phyloP scores from a whole-genome alignment of 2,888 invertebrate genomes.

The Gisinianus flammeolus region DNA sequence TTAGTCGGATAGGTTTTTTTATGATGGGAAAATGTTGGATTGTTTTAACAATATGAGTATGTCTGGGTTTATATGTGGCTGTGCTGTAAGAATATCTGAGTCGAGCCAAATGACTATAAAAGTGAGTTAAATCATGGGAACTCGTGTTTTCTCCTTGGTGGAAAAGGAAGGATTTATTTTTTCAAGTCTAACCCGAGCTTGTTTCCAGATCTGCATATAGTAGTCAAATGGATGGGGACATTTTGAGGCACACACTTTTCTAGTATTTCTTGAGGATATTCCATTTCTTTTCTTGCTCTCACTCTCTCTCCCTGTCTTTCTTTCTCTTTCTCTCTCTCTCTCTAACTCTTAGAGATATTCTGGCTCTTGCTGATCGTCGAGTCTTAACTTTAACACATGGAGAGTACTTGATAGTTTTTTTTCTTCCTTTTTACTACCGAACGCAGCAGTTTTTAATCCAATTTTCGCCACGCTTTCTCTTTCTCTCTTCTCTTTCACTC shows the following conservation, averaged over 20 bases:
- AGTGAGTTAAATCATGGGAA: no score
- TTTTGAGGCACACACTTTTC: background rate
- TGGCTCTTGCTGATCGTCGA: background rate
- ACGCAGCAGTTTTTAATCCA: conserved; percentile 9
- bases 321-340: background rate
- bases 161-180: no score
- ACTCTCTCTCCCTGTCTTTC: background rate
- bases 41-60: no score
- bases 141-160: no score
- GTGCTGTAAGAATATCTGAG: no score
- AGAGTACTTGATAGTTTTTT: background rate
- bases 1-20: no score
- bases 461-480: background rate
- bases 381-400: conserved; percentile 3
- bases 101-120: no score
- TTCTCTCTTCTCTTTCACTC: background rate
- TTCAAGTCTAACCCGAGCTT: no score
- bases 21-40: no score
- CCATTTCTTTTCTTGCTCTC: background rate
- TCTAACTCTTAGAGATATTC: background rate
- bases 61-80: no score
- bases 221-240: background rate
- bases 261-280: background rate
- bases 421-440: background rate
- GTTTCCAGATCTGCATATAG: no score